phyloP scores from a whole-genome alignment of 2,888 invertebrate species.

The Andrena marginata region DNA sequence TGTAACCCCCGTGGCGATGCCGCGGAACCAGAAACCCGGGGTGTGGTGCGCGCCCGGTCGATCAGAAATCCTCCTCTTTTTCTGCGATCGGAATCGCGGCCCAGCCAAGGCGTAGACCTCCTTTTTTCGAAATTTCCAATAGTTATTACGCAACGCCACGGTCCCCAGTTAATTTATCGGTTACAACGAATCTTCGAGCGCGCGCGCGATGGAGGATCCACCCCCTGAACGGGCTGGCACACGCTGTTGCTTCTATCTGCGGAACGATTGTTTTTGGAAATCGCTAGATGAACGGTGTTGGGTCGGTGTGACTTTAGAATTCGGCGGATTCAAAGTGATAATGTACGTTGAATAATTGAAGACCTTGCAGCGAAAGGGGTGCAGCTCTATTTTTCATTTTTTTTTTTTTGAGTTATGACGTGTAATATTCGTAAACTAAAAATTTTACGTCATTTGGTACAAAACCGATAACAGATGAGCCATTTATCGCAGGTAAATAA shows the following conservation, averaged over 20 bases:
- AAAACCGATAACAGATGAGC: too few relatives aligned
- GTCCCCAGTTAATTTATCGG: slow-evolving; percentile 42
- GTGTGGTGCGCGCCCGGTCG: slow-evolving; percentile 66
- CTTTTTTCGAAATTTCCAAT: slow-evolving; percentile 37
- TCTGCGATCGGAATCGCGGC: slow-evolving; percentile 58
- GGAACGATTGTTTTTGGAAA: neutral
- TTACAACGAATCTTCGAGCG: slow-evolving; percentile 26
- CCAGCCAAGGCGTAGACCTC: slow-evolving; percentile 24
- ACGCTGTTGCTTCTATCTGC: neutral
- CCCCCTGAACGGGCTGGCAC: neutral
- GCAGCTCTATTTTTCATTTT: too few relatives aligned
- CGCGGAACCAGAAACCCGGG: slow-evolving; percentile 65
- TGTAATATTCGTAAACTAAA: too few relatives aligned
- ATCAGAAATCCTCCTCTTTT: slow-evolving; percentile 62
- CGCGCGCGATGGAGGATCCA: slow-evolving; percentile 24
- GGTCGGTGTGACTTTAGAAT: too few relatives aligned
- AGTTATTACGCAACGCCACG: slow-evolving; percentile 55
- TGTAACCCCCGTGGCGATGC: slow-evolving; percentile 73
- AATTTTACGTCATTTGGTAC: too few relatives aligned
- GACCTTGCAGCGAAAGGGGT: too few relatives aligned
- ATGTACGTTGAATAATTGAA: too few relatives aligned
- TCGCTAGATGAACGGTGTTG: neutral
- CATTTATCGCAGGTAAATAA: too few relatives aligned
- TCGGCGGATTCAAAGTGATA: too few relatives aligned
- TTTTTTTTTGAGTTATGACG: too few relatives aligned